Base-by-base conservation (phyloP, 2,888 invertebrate genomes). In the Nephrocerus scutellatus region DNA sequence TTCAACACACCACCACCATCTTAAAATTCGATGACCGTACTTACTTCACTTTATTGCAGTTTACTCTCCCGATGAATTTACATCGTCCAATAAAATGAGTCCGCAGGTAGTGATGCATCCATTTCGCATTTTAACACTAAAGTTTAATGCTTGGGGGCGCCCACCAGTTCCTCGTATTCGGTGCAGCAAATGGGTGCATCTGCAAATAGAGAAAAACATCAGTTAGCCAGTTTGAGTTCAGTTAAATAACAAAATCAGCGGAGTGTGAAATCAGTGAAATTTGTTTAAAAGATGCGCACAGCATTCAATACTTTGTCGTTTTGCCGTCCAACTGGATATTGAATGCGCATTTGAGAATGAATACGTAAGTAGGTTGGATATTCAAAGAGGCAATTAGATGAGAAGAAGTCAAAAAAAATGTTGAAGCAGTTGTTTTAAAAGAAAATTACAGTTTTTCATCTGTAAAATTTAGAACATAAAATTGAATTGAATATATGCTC, bases 71-170 rank as follows among this genome's bases (percentile, higher is more conserved):
- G 87, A 87, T 66, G 86, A 87, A 73, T 91, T 91, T 74, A n/a
- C n/a, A 91, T 89, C 50, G 88, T 88, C 91, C 91, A 91, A 59
- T 86, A 84, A 70, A 89, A 91, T 58, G 82, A 79, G 55, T 82
- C 79, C 40, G 84, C 76, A 7, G 86, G 79, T n/a, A 90, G 90
- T 61, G 89, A 88, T 52, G 90, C 84, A 60, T 89, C 87, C 49
- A 90, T 88, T 49, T 86, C 83, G 64, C 90, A 91, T 61, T 82
- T 80, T 49, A 89, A 70, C 39, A 81, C 77, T 40, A 89, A 80
- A n/a, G 86, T 87, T 70, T 90, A 90, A 63, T 87, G 86, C 67
- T 88, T 87, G 54, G 89, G 72, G 33, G 89, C 89, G 2, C 90
- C 90, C 54, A 85, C 81, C 34, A 90, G 74, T 62, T 87, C 85